phyloP scores from a whole-genome alignment of 2,888 invertebrate genomes.

The Himalopsyche japonica region DNA sequence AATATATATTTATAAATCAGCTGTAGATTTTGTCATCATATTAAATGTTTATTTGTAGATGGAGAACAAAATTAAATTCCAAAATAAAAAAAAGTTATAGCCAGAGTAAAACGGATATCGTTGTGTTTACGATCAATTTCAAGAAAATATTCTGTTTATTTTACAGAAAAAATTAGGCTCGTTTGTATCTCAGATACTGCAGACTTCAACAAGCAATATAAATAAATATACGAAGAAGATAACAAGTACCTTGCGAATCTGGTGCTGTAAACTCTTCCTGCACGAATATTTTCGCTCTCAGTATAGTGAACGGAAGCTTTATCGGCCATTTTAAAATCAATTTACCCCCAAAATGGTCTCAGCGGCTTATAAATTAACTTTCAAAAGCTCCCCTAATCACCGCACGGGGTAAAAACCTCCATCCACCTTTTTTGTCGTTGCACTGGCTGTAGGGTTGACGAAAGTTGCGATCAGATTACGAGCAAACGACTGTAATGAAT shows the following conservation, averaged over 20 bases:
- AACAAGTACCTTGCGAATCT: not conserved
- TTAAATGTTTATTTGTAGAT: no score
- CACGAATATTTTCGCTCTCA: not conserved
- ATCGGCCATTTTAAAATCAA: constrained; percentile 33
- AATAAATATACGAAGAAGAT: not conserved
- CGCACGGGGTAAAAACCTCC: constrained; percentile 5
- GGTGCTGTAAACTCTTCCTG: not conserved
- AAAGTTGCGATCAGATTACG: not conserved
- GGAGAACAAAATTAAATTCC: no score
- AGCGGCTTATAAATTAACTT: constrained; percentile 21
- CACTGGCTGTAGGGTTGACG: not conserved
- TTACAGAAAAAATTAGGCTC: no score
- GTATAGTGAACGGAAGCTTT: not conserved
- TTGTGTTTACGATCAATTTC: no score
- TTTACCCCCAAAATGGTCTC: constrained; percentile 17
- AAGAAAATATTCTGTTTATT: no score
- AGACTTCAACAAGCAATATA: not conserved
- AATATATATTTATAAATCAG: no score
- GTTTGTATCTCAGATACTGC: not conserved
- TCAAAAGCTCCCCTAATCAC: constrained; percentile 23
- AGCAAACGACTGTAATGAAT: not conserved
- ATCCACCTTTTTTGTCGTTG: not conserved
- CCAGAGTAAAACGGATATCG: no score
- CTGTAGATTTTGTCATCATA: no score
- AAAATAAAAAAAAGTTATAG: no score